Evolutionary conservation across 2,113 vertebrate genomes (phyloP), one percentile per base, ranked within the genome.

Genomic region (Turdus rufiventris): DNA sequence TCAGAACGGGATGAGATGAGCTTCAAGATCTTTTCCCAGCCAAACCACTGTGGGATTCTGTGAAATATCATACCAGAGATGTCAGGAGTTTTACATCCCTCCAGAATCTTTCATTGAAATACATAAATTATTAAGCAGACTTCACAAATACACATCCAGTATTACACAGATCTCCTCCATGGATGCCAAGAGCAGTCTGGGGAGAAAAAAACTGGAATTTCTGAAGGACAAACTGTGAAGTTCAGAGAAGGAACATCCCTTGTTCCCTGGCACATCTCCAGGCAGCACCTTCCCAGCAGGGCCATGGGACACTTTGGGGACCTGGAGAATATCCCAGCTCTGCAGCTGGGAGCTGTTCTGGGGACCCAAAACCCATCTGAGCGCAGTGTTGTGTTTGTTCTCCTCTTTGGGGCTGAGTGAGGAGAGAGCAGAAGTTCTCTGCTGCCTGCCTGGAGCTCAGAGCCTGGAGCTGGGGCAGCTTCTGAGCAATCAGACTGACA

Each of bases 371-470:
- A 4, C 8, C 1, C 6, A 21, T 60, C 1, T n/a, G n/a, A n/a
- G n/a, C n/a, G n/a, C 62, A 34, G 53, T 1, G 3, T 1, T 7
- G 15, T 5, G 1, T 50, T 24, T 34, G 31, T 47, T 20, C 50
- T 26, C 4, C 1, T 0, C 12, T 2, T 1, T 7, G 5, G 76
- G 53, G 40, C 42, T 6, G 1, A 9, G 1, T 1, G 8, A 51
- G 33, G 18, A 34, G 26, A 29, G 57, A 2, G 19, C 73, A 40
- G 42, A 8, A 50, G 3, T 29, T 90, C 67, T 38, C 18, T 12
- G n/a, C 67, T 58, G 51, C n/a, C 24, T 8, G 81, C 50, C 65
- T 42, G 42, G 26, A 34, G 31, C 38, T 5, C 38, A 20, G 63
- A 24, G 15, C 47, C 62, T 2, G 0, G 1, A 1, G 14, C 21